Conservation (phyloP, 2,888 invertebrate species). For the Alloplasta piceator region DNA sequence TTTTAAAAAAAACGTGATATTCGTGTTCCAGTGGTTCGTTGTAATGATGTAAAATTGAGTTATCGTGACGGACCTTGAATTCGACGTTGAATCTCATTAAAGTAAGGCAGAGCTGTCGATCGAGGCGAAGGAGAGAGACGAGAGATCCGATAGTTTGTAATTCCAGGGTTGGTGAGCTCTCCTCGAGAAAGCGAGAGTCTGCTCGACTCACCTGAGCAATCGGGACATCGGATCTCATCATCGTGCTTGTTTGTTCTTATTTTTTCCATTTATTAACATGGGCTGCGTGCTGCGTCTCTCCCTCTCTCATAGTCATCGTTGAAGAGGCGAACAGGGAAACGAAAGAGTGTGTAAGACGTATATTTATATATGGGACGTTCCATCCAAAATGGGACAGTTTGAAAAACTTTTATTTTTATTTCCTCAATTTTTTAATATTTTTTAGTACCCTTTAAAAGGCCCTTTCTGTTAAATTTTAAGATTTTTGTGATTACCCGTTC, state of each 20-base stretch:
- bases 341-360: slow-evolving; percentile 24
- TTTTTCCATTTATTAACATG: slow-evolving; percentile 11
- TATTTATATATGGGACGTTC: slow-evolving; percentile 25
- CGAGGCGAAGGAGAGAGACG: slow-evolving; percentile 3
- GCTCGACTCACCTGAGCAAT: slow-evolving; percentile 39
- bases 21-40: neutral
- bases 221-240: slow-evolving; percentile 53
- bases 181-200: slow-evolving; percentile 57
- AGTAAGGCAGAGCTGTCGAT: slow-evolving; percentile 15
- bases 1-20: neutral
- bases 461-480: too few relatives aligned
- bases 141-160: neutral
- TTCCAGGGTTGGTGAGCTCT: slow-evolving; percentile 31
- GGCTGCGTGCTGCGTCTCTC: neutral
- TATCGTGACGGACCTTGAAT: slow-evolving; percentile 35
- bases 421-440: too few relatives aligned
- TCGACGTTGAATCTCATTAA: neutral
- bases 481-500: too few relatives aligned
- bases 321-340: neutral
- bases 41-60: slow-evolving; percentile 9
- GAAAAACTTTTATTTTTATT: too few relatives aligned
- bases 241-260: slow-evolving; percentile 25
- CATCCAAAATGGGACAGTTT: too few relatives aligned
- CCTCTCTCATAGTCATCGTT: too few relatives aligned
- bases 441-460: too few relatives aligned